These are phyloP conservation scores for human (Homo sapiens) DNA, from an alignment of 2,113 vertebrate species.

Conservation along the genomic window GRCh38 chr3:147218501-147219000, in stretches of 20 bases:
- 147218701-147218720: neutral
- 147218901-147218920: neutral
- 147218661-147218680: neutral
- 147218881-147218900: slow-evolving; percentile 5
- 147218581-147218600: too few species aligned
- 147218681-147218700: slow-evolving; percentile 35
- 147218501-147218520: neutral
- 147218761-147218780: neutral
- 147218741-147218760: neutral
- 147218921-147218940: neutral
- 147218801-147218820: neutral
- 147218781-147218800: neutral
- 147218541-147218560: neutral
- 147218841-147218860: neutral
- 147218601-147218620: neutral
- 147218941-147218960: neutral
- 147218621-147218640: slow-evolving; percentile 12
- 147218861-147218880: neutral
- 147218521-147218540: neutral
- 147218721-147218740: neutral
- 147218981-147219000: neutral
- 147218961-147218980: slow-evolving; percentile 15
- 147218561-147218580: slow-evolving; percentile 15
- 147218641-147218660: neutral
- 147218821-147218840: neutral